Base-by-base conservation (phyloP, 2,888 invertebrate species). In the Dicyrtomina minuta region DNA sequence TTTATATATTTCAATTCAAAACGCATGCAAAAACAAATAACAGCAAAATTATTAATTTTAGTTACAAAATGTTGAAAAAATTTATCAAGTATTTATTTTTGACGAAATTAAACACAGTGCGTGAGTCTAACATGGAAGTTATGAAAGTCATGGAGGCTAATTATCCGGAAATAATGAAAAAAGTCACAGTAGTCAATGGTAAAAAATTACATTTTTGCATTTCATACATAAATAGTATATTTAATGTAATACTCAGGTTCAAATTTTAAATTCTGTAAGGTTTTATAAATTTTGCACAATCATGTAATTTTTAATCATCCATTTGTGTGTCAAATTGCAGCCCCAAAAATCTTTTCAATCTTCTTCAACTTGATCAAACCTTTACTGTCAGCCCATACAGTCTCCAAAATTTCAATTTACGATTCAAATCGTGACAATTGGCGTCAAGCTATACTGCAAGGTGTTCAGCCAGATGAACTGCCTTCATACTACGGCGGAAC, bases 351-450 rank as follows among this genome's bases (percentile, higher is more conserved):
- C 3, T 67, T 67, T 43, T 13, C 60, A 24, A 46, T 67, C 13
- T 17, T 67, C 1, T 67, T 60, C 58, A 67, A 39, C 39, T 8
- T 67, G 33, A 44, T 67, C 22, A 67, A 67, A 41, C 67, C 67
- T 12, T 22, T 67, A 1, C 24, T 67, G 26, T 27, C 51, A 12
- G 60, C 49, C 1, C 33, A 51, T 1, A 67, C 67, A 8, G 20
- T 67, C 51, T 59, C 60, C 4, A 67, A 67, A 26, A 33, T 67
- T n/a, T 4, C 33, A 15, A 67, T 67, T 22, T 67, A 20, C 24
- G 67, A 67, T 26, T 67, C 67, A 1, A 67, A 67, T 49, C 59
- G 39, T 3, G 67, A 67, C 10, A 12, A 44, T n/a, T 67, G 67
- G 67, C 20, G 33, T 24, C 10, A 15, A 27, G 60, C 59, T 8